Percentiles rank a stretch among this genome's conserved stretches.
These are phyloP conservation scores for Vireo griseus DNA, from an alignment of 2,797 vertebrate genomes.

Conservation along the genomic window DNA sequence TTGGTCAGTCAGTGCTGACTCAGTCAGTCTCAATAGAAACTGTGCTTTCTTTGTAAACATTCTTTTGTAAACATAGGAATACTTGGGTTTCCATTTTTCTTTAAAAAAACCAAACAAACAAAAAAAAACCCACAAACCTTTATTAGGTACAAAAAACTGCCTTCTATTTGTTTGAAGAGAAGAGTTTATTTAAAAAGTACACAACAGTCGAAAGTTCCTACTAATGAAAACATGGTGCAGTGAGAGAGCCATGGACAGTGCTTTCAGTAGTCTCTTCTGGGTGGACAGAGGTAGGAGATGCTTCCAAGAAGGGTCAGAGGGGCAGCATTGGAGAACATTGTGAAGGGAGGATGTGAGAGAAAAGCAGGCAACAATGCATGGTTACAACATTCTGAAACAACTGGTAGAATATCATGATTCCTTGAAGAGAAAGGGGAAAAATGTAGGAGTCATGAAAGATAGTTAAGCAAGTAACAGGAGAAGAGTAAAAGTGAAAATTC, in stretches of 20 bases:
- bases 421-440: background rate
- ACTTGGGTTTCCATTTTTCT: background rate
- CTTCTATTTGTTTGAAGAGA: background rate
- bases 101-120: accelerated
- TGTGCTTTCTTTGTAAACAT: background rate
- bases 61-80: background rate
- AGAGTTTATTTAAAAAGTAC: background rate
- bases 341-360: background rate
- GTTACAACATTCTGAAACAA: background rate
- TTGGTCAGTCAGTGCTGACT: background rate
- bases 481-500: background rate
- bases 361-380: background rate
- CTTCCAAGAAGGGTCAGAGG: background rate
- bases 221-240: background rate
- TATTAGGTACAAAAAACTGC: background rate
- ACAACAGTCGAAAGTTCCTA: background rate
- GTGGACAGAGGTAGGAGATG: background rate
- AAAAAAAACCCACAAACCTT: no score
- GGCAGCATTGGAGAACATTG: background rate
- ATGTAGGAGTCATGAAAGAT: background rate
- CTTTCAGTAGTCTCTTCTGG: background rate
- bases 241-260: background rate
- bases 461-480: background rate
- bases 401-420: background rate
- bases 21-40: background rate